Evolutionary conservation across 2,113 vertebrate species (phyloP), one percentile per base, ranked within the genome.

Genomic region (Tychaedon coryphoeus): DNA sequence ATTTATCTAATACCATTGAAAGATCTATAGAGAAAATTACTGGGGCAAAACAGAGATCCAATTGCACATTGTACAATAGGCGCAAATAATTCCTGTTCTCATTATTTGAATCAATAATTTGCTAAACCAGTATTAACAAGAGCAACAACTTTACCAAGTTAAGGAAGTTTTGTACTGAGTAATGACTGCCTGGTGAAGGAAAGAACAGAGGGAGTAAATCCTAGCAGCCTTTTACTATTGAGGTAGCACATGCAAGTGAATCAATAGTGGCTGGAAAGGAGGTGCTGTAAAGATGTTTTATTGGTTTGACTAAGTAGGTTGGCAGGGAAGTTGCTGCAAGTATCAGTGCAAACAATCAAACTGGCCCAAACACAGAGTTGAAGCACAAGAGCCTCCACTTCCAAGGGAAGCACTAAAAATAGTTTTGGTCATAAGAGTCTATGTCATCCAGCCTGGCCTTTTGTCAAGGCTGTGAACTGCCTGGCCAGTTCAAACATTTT

Each of bases 61-160:
- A 95, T 95, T 97, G 80, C 72, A 92, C 93, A 79, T 91, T 79
- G 88, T 95, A 91, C 92, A 95, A 96, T 90, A 95, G 78, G 64
- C 97, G 92, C 31, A 97, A 97, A 97, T 96, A 93, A 97, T 97
- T 98, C 91, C 93, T 96, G 82, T 97, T 97, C 97, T 98, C 97
- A 97, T 98, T 97, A 98, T 97, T 96, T 93, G 96, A 95, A 98
- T 98, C 90, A 3, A 98, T 98, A 98, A 96, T 97, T 97, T 98
- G 90, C 97, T 98, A 98, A 98, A 97, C 95, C 84, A 95, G 91
- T 95, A 97, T 98, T 98, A 98, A 97, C 96, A 98, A 96, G 64
- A 98, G 92, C 92, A 98, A 94, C 97, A 98, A 95, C 97, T 98
- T 96, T 95, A 98, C 96, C 88, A 96, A 91, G 95, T 97, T 97